These are phyloP conservation scores for Centropus bengalensis DNA, from an alignment of 2,113 vertebrate species.

Conservation along the genomic window DNA sequence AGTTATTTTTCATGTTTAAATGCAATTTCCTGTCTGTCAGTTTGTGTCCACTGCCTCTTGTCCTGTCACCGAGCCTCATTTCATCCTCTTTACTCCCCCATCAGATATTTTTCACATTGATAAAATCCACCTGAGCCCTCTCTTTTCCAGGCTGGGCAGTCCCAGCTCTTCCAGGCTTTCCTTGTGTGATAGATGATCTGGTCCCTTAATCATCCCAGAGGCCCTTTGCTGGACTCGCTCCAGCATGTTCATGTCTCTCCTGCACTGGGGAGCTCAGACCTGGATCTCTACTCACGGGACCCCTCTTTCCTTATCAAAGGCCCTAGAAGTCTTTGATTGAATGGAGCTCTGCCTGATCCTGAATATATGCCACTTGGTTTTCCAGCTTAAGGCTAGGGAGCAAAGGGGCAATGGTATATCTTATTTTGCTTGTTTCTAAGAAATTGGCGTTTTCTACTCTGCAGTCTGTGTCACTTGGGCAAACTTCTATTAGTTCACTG, in stretches of 20 bases:
- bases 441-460: slow-evolving; percentile 5
- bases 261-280: not conserved
- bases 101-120: not conserved
- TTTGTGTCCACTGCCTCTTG: not conserved
- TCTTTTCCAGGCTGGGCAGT: not conserved
- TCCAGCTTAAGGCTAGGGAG: not conserved
- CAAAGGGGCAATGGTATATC: not conserved
- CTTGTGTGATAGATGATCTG: not conserved
- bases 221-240: not conserved
- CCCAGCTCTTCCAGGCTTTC: not conserved
- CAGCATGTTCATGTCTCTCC: not conserved
- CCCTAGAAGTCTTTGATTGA: not conserved
- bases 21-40: not conserved
- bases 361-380: not conserved
- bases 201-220: not conserved
- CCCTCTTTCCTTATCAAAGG: not conserved
- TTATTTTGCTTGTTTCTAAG: slow-evolving; percentile 29
- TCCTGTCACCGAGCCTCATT: not conserved
- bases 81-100: not conserved
- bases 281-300: not conserved
- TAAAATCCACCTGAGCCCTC: not conserved
- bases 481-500: slow-evolving; percentile 49
- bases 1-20: not conserved
- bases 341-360: not conserved
- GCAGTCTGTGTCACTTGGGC: slow-evolving; percentile 27